Evolutionary conservation across 1,140 invertebrate genomes (phyloP).

Genomic region (Stegodyphus dumicola): DNA sequence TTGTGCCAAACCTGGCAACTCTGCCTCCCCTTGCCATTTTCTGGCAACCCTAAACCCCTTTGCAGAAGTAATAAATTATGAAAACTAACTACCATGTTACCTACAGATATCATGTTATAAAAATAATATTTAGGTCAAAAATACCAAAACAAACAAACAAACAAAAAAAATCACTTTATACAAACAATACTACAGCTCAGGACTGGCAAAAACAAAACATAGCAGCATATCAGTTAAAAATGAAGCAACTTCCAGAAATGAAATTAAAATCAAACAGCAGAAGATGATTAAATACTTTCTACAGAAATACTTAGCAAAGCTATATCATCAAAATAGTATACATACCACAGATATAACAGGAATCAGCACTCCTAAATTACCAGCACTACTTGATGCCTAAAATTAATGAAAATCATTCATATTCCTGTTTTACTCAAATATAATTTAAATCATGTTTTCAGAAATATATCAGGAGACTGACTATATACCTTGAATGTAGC

Average conservation of each 20-base stretch:
- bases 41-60: no score
- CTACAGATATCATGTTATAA: no score
- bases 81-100: no score
- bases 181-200: no score
- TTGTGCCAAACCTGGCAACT: no score
- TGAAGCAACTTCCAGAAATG: background rate
- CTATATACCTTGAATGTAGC: conserved; percentile 73
- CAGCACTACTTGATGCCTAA: conserved; percentile 90
- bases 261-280: background rate
- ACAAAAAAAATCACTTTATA: no score
- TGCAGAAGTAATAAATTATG: no score
- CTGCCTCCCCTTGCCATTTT: no score
- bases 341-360: conserved; percentile 87
- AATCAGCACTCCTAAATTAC: conserved; percentile 96
- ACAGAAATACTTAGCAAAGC: background rate
- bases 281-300: background rate
- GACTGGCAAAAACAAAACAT: background rate
- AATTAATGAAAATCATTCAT: conserved; percentile 22
- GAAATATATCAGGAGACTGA: background rate
- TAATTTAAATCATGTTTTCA: no score
- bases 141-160: no score
- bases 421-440: no score
- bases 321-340: conserved; percentile 16
- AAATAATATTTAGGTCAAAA: no score
- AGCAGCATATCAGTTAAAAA: background rate